Conservation (phyloP, 2,888 invertebrate species). For the Furcula furcula region DNA sequence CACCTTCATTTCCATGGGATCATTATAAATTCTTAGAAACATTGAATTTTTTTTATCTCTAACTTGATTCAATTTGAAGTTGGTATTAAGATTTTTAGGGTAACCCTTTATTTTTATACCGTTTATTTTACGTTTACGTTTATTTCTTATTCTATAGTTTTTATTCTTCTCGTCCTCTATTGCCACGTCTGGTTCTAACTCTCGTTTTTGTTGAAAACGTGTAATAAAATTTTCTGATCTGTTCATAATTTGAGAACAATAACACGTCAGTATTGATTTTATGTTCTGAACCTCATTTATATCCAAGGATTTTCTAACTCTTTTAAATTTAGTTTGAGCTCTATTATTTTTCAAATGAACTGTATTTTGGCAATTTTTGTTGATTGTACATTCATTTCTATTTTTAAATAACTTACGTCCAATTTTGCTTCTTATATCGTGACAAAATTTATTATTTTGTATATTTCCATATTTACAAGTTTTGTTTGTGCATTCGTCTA, state of each 20-base stretch:
- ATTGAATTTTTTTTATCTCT: neutral
- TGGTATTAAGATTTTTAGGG: neutral
- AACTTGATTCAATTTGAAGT: neutral
- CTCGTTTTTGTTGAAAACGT: neutral
- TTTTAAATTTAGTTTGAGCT: too few species aligned
- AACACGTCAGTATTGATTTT: constrained; percentile 17
- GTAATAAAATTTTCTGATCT: neutral
- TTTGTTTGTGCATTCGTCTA: constrained; percentile 9
- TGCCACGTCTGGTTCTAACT: neutral
- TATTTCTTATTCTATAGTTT: too few species aligned
- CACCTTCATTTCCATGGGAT: too few species aligned
- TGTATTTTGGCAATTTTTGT: too few species aligned
- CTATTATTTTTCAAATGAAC: too few species aligned
- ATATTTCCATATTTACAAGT: constrained; percentile 6
- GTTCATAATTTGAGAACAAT: constrained; percentile 15
- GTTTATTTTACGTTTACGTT: neutral
- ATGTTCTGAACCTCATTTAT: constrained; percentile 10
- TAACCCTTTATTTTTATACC: neutral
- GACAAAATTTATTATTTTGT: neutral
- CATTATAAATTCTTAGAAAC: too few species aligned
- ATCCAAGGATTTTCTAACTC: constrained; percentile 3
- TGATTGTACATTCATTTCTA: neutral
- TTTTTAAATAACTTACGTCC: neutral
- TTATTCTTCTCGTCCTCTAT: too few species aligned
- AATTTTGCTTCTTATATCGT: neutral